Evolutionary conservation across 2,797 vertebrate species (phyloP), one percentile per base, ranked within the genome.

Genomic region (Acanthurus tractus): DNA sequence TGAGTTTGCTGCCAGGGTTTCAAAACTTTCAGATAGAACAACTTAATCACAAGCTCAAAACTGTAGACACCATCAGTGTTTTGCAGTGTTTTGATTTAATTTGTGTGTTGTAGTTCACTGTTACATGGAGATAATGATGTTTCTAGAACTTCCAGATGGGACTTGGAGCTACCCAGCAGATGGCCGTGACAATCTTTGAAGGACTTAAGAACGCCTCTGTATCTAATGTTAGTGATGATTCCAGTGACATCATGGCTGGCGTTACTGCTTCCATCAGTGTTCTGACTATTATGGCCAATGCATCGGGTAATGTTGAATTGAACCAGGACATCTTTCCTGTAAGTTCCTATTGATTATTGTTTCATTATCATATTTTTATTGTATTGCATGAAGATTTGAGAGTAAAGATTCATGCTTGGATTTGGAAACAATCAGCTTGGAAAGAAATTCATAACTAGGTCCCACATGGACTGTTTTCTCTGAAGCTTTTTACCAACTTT

Each of bases 141-240:
- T 79, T 79, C 3, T 63, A 96, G 95, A 52, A 25, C 22, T 94
- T 95, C 63, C 2, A 48, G 20, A 77, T 68, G 61, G 95, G 95
- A 75, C 71, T 91, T 1, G 93, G 92, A 2, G 89, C 94, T 5
- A 91, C 91, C 1, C 22, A 64, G 6, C 14, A 78, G 0, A 55
- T 38, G 5, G 94, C 95, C 14, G 0, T 7, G 11, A 0, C 0
- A 1, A 93, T 96, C 68, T 96, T 96, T 79, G 4, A 36, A 20
- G 61, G 45, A 18, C 86, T 96, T 53, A 85, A 53, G 17, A 94
- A 94, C 54, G 86, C 0, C 61, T 88, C 92, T 1, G 0, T 0
- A 0, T 3, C 25, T 15, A 0, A 1, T 1, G 0, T n/a, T 74
- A 4, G 3, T 29, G 25, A 29, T n/a, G 14, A 10, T 1, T 20